phyloP scores from a whole-genome alignment of 2,797 vertebrate species.

The Stomatorhinus walkeri region DNA sequence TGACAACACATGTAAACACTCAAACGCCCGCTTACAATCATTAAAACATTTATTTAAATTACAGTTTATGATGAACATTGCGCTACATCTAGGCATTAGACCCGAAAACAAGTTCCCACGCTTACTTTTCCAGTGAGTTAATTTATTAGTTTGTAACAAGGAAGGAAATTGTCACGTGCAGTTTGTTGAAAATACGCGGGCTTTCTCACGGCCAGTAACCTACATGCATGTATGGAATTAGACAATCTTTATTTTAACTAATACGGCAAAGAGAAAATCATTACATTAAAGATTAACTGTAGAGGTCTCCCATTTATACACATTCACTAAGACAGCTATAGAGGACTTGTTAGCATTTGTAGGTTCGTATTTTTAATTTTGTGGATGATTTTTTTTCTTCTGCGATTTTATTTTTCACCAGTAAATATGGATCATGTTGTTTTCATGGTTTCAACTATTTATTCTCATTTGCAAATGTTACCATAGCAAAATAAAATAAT shows the following conservation, averaged over 20 bases:
- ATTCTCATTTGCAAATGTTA: neutral
- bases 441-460: neutral
- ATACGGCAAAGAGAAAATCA: neutral
- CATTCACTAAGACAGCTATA: neutral
- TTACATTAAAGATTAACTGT: neutral
- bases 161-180: neutral
- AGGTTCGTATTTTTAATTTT: neutral
- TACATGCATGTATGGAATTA: neutral
- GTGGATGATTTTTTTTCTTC: neutral
- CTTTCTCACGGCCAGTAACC: neutral
- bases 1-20: neutral
- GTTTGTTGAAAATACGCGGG: neutral
- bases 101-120: neutral
- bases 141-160: conserved; percentile 7
- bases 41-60: neutral
- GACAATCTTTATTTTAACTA: neutral
- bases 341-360: neutral
- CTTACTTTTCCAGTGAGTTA: neutral
- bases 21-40: neutral
- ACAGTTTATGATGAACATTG: neutral
- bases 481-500: neutral
- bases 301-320: neutral
- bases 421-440: neutral
- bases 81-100: neutral
- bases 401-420: neutral